Evolutionary conservation across 2,888 invertebrate species (phyloP), one percentile per base, ranked within the genome.

Genomic region (Xestia ashworthii): DNA sequence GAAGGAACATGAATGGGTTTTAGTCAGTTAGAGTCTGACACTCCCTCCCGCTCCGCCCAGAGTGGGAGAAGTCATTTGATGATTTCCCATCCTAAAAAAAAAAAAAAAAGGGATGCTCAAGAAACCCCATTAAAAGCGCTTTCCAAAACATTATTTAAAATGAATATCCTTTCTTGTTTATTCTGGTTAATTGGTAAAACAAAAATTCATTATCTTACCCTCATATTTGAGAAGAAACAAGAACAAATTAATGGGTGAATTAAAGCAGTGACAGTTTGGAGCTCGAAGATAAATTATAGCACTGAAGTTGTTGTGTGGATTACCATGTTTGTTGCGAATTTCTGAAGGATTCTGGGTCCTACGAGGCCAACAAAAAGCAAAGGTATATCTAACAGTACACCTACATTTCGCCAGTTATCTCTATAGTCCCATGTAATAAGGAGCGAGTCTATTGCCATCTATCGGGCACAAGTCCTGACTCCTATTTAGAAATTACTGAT

Each of bases 181-280:
- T 78, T 82, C 72, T 71, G 62, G 69, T 72, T 76, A 87, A 87
- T 85, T 88, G 76, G 71, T 80, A 68, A 79, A 81, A 87, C 81
- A 87, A 85, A 87, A 85, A 87, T 83, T 87, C 22, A 85, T 87
- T 87, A 85, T 80, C 71, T 80, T 75, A 25, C 75, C 67, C 77
- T 74, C 66, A 76, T 88, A 87, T 85, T 83, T 87, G 81, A 78
- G 70, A 68, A 78, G 60, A 66, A 75, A 67, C 65, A 71, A 73
- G 60, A 58, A 53, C 5, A 72, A 72, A 66, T 72, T 75, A 62
- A 85, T 80, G 55, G 65, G 70, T 71, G 50, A 81, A 76, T 81
- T 86, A 78, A 73, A 78, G 53, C n/a, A 19, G 70, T 41, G 77
- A 68, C 64, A 50, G 64, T 68, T 76, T 67, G 38, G 44, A 58